phyloP scores from a whole-genome alignment of 2,113 vertebrate genomes.

The Pollachius pollachius region DNA sequence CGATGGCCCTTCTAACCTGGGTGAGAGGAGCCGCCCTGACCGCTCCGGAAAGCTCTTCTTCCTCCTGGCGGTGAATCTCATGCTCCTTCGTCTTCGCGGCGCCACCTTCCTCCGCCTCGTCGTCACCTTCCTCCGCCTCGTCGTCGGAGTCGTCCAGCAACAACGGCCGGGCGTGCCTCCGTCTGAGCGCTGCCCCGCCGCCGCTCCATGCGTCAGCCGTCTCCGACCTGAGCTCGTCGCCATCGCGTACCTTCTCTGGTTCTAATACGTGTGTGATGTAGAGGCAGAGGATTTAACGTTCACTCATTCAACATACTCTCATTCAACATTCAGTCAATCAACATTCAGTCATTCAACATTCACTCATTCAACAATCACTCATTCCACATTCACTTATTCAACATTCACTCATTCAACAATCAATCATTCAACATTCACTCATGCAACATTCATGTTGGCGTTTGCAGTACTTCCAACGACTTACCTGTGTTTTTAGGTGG shows the following conservation, averaged over 20 bases:
- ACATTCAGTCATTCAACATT: too few relatives aligned
- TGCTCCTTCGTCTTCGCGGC: neutral
- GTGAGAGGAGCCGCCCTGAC: constrained; percentile 40
- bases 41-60: neutral
- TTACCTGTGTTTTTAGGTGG: constrained; percentile 30
- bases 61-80: neutral
- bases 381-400: too few relatives aligned
- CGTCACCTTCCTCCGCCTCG: neutral
- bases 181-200: constrained; percentile 71
- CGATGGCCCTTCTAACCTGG: constrained; percentile 58
- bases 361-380: too few relatives aligned
- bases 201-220: constrained; percentile 65
- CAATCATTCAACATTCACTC: too few relatives aligned
- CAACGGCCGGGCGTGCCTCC: constrained; percentile 83
- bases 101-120: neutral
- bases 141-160: constrained; percentile 80
- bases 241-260: constrained; percentile 68
- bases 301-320: too few relatives aligned
- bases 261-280: constrained; percentile 56
- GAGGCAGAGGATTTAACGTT: neutral
- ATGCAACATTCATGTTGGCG: neutral
- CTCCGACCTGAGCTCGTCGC: constrained; percentile 57
- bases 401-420: too few relatives aligned
- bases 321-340: too few relatives aligned
- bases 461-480: constrained; percentile 7